phyloP scores from a whole-genome alignment of 2,113 vertebrate species.

The Eubucco bourcierii region DNA sequence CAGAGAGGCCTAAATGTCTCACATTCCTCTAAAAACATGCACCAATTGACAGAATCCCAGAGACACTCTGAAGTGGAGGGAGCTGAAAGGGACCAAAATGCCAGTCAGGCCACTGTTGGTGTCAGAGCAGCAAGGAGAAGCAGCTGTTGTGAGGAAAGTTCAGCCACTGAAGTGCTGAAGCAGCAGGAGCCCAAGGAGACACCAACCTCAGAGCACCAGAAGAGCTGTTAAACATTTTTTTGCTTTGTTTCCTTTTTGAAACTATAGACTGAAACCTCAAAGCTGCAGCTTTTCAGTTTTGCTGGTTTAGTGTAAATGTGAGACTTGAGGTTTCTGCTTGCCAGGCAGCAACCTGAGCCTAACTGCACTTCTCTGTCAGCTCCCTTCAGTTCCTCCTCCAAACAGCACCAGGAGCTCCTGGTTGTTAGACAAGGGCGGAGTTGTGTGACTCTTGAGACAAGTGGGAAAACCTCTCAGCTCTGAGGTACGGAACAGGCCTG shows the following conservation, averaged over 20 bases:
- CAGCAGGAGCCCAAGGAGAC: background rate
- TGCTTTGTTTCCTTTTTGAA: background rate
- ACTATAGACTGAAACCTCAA: background rate
- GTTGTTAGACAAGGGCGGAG: background rate
- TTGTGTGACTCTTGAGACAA: background rate
- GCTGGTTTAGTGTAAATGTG: background rate
- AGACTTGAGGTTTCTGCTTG: background rate
- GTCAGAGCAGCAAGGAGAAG: background rate
- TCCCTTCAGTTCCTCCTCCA: no score
- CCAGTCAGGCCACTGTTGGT: background rate
- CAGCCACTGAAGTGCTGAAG: background rate
- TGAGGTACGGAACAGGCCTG: rapidly evolving
- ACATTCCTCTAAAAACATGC: rapidly evolving
- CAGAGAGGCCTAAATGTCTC: rapidly evolving
- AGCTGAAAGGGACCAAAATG: background rate
- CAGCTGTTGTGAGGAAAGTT: background rate
- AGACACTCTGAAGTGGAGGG: rapidly evolving
- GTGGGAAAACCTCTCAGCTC: background rate
- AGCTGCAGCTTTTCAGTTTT: background rate
- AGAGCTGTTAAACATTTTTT: no score
- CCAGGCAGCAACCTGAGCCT: background rate
- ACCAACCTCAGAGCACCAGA: rapidly evolving
- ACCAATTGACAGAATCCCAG: background rate
- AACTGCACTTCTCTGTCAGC: background rate
- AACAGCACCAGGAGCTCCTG: background rate